These are phyloP conservation scores for Pseudachorutes palmiensis DNA, from an alignment of 1,140 invertebrate genomes.

Conservation along the genomic window DNA sequence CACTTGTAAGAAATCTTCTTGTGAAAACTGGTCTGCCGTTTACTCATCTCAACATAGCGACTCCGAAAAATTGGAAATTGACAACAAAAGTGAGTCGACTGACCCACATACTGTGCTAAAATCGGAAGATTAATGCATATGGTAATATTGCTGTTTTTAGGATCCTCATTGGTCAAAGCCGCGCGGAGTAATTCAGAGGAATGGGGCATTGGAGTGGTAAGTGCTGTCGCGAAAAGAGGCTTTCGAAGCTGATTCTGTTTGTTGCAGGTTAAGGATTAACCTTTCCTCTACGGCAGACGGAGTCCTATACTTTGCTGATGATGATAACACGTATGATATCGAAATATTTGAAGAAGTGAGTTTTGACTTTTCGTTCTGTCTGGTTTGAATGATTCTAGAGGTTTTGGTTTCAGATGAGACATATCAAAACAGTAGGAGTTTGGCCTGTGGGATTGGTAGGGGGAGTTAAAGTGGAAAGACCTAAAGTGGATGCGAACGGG, in stretches of 20 bases:
- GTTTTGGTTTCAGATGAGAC: slow-evolving; percentile 55
- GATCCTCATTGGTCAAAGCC: slow-evolving; percentile 85
- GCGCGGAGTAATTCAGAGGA: slow-evolving; percentile 88
- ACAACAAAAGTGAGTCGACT: slow-evolving; percentile 45
- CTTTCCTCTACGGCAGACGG: slow-evolving; percentile 51
- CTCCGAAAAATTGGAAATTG: slow-evolving; percentile 61
- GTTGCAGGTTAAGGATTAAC: slow-evolving; percentile 67
- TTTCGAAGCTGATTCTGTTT: too few relatives aligned
- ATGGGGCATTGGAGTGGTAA: slow-evolving; percentile 80
- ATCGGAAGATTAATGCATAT: slow-evolving; percentile 3
- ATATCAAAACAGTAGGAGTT: slow-evolving; percentile 78
- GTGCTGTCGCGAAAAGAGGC: too few relatives aligned
- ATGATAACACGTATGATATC: slow-evolving; percentile 91
- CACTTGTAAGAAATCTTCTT: slow-evolving; percentile 72
- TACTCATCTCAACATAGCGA: slow-evolving; percentile 69
- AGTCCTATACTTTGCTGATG: slow-evolving; percentile 95
- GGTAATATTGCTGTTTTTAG: slow-evolving; percentile 39
- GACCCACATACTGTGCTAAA: background rate
- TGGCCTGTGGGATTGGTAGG: slow-evolving; percentile 97
- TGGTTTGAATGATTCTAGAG: background rate
- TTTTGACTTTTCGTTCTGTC: slow-evolving; percentile 12
- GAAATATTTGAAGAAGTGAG: slow-evolving; percentile 80
- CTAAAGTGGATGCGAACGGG: slow-evolving; percentile 57
- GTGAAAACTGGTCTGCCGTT: slow-evolving; percentile 59
- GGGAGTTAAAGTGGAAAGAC: slow-evolving; percentile 70